Conservation (phyloP, 2,888 invertebrate species). For the Drosophila paranaensis region DNA sequence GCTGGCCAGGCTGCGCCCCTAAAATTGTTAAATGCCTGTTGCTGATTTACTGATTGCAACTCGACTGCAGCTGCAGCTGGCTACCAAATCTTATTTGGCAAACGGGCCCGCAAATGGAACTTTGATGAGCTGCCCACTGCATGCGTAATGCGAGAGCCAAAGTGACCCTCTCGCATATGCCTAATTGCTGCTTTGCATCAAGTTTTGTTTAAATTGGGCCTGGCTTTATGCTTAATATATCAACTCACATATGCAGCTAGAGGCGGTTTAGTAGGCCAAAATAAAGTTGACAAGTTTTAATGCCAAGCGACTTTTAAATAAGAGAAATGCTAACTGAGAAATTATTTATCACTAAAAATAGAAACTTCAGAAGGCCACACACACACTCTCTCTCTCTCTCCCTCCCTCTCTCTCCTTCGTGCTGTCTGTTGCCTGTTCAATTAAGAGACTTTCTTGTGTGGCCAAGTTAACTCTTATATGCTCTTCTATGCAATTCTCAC, state of each 20-base stretch:
- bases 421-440: too few relatives aligned
- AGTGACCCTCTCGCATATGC: background rate
- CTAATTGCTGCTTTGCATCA: conserved; percentile 6
- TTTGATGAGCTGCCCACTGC: conserved; percentile 27
- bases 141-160: background rate
- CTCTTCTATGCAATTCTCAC: background rate
- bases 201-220: background rate
- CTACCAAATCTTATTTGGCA: conserved; percentile 30
- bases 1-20: conserved; percentile 9
- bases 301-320: background rate
- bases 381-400: too few relatives aligned
- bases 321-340: background rate
- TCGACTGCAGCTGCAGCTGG: conserved; percentile 23
- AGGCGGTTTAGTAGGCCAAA: background rate
- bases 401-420: too few relatives aligned
- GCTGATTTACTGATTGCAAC: conserved; percentile 41
- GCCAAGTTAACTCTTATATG: too few relatives aligned
- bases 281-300: background rate
- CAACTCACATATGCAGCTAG: background rate
- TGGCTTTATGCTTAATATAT: background rate
- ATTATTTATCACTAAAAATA: background rate
- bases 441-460: too few relatives aligned
- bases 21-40: conserved; percentile 36
- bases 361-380: background rate
- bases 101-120: conserved; percentile 27